A percentile compares a stretch with the other conserved stretches of the same genome.
Conservation (phyloP, 30 jellyfish, hydroid and myxozoan species). For the Catostylus mosaicus region DNA sequence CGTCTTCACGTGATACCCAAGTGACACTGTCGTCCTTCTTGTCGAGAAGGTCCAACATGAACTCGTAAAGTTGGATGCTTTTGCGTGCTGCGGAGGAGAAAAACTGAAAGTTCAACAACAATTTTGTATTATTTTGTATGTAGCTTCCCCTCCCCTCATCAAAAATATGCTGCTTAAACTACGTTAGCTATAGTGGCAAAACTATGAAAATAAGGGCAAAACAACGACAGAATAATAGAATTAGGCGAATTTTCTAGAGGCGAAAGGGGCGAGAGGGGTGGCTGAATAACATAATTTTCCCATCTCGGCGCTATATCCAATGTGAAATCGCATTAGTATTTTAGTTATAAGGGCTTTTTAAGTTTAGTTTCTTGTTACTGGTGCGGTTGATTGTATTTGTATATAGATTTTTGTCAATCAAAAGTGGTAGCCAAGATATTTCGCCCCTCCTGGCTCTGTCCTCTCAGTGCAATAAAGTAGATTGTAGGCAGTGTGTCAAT, state of each 20-base stretch:
- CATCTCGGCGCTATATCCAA: no score
- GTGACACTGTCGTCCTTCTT: constrained; percentile 66
- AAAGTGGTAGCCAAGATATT: neutral
- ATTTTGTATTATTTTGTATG: neutral
- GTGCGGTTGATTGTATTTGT: no score
- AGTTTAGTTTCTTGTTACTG: no score
- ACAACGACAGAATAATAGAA: neutral
- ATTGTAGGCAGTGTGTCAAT: neutral
- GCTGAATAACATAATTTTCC: no score
- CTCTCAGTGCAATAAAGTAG: neutral
- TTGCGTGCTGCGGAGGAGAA: constrained; percentile 63
- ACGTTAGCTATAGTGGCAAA: neutral
- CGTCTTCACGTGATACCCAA: constrained; percentile 82
- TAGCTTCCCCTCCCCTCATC: neutral
- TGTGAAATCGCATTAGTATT: no score
- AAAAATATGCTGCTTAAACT: neutral
- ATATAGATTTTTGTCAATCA: neutral
- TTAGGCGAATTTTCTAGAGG: neutral
- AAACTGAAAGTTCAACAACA: neutral
- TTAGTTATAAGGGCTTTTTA: no score
- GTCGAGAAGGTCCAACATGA: constrained; percentile 75
- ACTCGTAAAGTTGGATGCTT: constrained; percentile 78
- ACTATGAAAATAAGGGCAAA: neutral
- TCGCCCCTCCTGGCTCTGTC: neutral
- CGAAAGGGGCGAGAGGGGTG: no score